Evolutionary conservation across 92 coral and sea anemone species (phyloP), one percentile per base, ranked within the genome.

Genomic region (Parazoanthus swiftii): DNA sequence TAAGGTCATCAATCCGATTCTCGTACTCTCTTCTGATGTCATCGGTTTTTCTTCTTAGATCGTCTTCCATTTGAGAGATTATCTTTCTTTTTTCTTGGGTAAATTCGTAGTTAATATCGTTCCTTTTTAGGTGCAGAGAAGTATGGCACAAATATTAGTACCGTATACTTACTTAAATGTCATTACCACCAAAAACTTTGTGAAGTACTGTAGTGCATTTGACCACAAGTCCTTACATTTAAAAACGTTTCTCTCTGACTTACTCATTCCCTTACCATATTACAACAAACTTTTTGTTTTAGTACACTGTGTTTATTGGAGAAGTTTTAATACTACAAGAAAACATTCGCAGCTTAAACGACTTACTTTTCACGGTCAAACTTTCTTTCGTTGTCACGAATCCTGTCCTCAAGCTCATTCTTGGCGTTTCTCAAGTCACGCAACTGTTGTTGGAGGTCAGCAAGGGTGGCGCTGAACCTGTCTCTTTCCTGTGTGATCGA

Each of bases 341-440:
- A 20, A 20, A 18, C 70, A 0, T 5, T 18, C 2, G 25, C 3
- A 63, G 25, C 4, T 76, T 14, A 21, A 1, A 23, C 20, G 2
- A 18, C 87, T 43, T 84, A 84, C 87, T 84, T 81, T 85, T 88
- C 93, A 56, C 92, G 94, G 50, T 81, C 88, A 51, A 46, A 59
- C 85, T 85, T 85, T 29, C 93, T 89, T 39, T 91, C 93, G 44
- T 54, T 56, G 88, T 91, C 91, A 4, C 68, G 58, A 25, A 89
- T 85, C 21, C 77, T 89, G 76, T 89, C 91, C 75, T 89, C 83
- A 26, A 91, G 84, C 65, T 89, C 88, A 21, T 74, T 84, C 42
- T 84, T 84, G 16, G 66, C 20, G 20, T 46, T 84, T 44, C 79
- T 29, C 43, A 84, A 36, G 35, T 84, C 87, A 73, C 87, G 87